These are phyloP conservation scores for Girardinus metallicus DNA, from an alignment of 2,797 vertebrate species.

Conservation along the genomic window DNA sequence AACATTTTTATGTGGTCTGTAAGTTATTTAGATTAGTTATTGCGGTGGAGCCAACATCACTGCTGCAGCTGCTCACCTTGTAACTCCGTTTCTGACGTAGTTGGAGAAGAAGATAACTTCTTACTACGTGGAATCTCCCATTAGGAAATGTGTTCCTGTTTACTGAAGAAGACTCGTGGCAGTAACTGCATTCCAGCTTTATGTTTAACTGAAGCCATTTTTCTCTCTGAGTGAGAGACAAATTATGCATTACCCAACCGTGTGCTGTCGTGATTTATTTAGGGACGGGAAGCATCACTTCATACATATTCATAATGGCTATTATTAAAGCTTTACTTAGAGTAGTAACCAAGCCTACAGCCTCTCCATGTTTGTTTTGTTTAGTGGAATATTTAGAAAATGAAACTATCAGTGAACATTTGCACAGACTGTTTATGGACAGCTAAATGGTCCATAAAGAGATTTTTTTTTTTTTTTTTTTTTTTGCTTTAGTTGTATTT, in stretches of 20 bases:
- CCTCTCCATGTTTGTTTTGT: slow-evolving; percentile 10
- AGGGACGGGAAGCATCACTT: slow-evolving; percentile 48
- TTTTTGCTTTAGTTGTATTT: not conserved
- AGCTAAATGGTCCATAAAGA: not conserved
- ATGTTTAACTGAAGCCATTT: slow-evolving; percentile 38
- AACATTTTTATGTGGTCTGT: not conserved
- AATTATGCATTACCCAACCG: slow-evolving; percentile 46
- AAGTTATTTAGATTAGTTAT: not conserved
- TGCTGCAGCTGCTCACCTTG: not conserved
- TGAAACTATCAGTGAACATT: slow-evolving; percentile 3
- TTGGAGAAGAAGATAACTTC: not conserved
- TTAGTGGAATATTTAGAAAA: slow-evolving; percentile 5
- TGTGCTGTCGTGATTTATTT: slow-evolving; percentile 49
- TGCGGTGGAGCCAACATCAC: not conserved
- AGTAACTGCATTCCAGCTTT: slow-evolving; percentile 34
- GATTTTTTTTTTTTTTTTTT: not conserved
- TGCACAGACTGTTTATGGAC: not conserved
- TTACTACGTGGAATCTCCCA: not conserved
- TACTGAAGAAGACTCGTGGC: not conserved
- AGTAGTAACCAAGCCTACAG: slow-evolving; percentile 33
- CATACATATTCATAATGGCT: slow-evolving; percentile 65
- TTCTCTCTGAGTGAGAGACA: slow-evolving; percentile 33
- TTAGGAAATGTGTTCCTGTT: not conserved
- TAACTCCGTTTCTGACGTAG: not conserved
- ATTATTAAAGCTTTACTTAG: slow-evolving; percentile 53